Evolutionary conservation across 2,888 invertebrate genomes (phyloP).

Genomic region (Diachrysia chrysitis): DNA sequence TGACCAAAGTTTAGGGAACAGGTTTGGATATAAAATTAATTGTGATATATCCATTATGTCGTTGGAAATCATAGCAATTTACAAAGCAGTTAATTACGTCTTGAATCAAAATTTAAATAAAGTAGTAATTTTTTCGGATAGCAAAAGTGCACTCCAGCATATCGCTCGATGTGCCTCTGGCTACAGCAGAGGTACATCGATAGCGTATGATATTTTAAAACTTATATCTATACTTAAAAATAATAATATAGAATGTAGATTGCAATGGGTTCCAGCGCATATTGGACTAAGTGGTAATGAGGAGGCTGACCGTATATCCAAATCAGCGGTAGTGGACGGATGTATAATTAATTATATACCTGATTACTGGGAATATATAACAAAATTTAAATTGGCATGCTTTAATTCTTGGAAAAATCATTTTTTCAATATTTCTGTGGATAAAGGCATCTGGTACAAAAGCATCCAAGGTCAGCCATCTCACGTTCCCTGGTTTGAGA

Average conservation of each 20-base stretch:
- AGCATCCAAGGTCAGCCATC: constrained; percentile 4
- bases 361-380: neutral
- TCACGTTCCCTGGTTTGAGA: constrained; percentile 1
- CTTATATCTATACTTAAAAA: neutral
- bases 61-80: constrained; percentile 22
- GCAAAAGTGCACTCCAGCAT: too few relatives aligned
- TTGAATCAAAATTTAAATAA: constrained; percentile 10
- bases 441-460: too few relatives aligned
- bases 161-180: constrained; percentile 21
- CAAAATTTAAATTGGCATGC: neutral
- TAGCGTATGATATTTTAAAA: constrained; percentile 15
- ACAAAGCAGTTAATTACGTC: neutral
- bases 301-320: constrained; percentile 14
- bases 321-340: constrained; percentile 8
- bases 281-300: constrained; percentile 17
- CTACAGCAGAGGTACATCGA: constrained; percentile 17
- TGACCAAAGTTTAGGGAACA: neutral
- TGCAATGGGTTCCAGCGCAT: too few relatives aligned
- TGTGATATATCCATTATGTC: constrained; percentile 17
- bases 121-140: constrained; percentile 14
- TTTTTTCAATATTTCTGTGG: neutral
- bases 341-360: neutral
- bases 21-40: constrained; percentile 5
- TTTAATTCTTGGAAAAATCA: neutral
- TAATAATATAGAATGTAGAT: constrained; percentile 7